Conservation (phyloP, 1,140 invertebrate genomes). For the Drosophila neocordata region DNA sequence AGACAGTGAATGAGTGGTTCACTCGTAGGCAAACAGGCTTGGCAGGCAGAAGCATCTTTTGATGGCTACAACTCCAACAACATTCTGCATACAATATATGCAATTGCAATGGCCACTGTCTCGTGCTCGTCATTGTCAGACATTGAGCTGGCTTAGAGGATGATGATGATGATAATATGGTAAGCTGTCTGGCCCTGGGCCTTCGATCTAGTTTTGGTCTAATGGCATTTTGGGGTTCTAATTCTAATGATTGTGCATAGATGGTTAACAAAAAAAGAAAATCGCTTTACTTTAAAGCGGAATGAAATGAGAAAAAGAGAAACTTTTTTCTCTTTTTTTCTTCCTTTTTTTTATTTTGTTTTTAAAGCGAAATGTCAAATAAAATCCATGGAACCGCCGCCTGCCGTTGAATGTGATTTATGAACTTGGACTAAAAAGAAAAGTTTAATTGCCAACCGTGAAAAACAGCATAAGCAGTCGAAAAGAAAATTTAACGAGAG, state of each 20-base stretch:
- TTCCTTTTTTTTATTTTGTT: background rate
- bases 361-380: background rate
- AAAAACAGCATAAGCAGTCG: conserved; percentile 66
- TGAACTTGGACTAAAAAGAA: conserved; percentile 72
- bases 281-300: conserved; percentile 29
- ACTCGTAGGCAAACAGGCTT: conserved; percentile 15
- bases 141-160: conserved; percentile 72
- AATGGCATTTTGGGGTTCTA: conserved; percentile 62
- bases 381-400: conserved; percentile 5
- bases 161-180: conserved; percentile 41
- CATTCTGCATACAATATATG: background rate
- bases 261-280: conserved; percentile 24
- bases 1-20: conserved; percentile 1
- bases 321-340: background rate
- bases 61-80: conserved; percentile 30
- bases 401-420: conserved; percentile 74
- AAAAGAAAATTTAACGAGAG: conserved; percentile 43
- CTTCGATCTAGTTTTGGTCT: background rate
- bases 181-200: conserved; percentile 41
- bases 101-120: conserved; percentile 32
- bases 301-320: conserved; percentile 21
- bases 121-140: conserved; percentile 54
- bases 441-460: conserved; percentile 80
- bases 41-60: conserved; percentile 48
- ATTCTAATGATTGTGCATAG: conserved; percentile 50